Conservation (phyloP, 23 tunicate genomes). For the Styela clava region DNA sequence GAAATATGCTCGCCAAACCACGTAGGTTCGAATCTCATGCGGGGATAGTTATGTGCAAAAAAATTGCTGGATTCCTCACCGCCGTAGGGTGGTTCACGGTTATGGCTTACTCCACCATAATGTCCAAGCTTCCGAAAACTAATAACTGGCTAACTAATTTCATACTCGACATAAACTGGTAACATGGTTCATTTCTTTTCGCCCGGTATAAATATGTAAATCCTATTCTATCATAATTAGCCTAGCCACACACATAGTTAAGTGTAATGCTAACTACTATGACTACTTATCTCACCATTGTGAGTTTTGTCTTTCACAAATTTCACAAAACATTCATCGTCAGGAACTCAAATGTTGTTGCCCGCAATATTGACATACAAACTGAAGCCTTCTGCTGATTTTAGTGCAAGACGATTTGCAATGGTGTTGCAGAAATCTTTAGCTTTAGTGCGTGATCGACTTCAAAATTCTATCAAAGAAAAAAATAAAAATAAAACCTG, state of each 20-base stretch:
- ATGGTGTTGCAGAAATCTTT: constrained; percentile 92
- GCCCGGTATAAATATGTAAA: too few relatives aligned
- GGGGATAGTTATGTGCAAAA: too few relatives aligned
- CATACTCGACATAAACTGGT: neutral
- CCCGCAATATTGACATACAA: constrained; percentile 95
- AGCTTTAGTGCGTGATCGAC: constrained; percentile 97
- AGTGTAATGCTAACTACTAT: constrained; percentile 24
- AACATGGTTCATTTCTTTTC: too few relatives aligned
- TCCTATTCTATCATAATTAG: too few relatives aligned
- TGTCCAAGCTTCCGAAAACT: neutral
- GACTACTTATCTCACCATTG: constrained; percentile 70
- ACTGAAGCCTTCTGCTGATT: constrained; percentile 92
- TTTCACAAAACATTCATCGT: constrained; percentile 93
- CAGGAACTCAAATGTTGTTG: constrained; percentile 95
- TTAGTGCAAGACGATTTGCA: constrained; percentile 90
- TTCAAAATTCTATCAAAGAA: constrained; percentile 76
- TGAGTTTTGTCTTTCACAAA: constrained; percentile 95
- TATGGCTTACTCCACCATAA: too few relatives aligned
- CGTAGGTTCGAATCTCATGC: too few relatives aligned
- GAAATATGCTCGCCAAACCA: too few relatives aligned
- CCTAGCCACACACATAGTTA: neutral
- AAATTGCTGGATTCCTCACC: too few relatives aligned
- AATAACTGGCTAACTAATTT: neutral
- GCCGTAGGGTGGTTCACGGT: too few relatives aligned
- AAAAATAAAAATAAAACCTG: neutral